A percentile compares a stretch with the other conserved stretches of the same genome.
These are phyloP conservation scores for Gonioctena quinquepunctata DNA, from an alignment of 1,140 invertebrate species.

Conservation along the genomic window DNA sequence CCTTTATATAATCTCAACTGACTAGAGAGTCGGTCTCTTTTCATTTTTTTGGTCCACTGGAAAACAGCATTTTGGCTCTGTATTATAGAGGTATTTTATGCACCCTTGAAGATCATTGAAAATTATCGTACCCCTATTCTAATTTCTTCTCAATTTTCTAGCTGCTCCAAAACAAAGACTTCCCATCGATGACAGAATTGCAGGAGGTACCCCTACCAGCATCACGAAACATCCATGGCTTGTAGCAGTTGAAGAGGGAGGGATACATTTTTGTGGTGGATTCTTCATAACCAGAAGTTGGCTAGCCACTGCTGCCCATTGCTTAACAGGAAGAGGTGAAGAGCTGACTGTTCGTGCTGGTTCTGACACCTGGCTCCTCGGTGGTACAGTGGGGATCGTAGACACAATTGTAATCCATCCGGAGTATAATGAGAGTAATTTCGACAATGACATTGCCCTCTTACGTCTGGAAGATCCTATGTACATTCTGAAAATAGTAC, in stretches of 20 bases:
- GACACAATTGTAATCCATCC: conserved; percentile 27
- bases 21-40: no score
- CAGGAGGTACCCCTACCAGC: conserved; percentile 56
- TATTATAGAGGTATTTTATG: conserved; percentile 60
- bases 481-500: no score
- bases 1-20: no score
- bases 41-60: no score
- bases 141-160: no score
- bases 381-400: neutral
- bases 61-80: no score
- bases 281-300: conserved; percentile 17
- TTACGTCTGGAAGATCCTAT: conserved; percentile 31
- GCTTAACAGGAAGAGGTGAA: neutral
- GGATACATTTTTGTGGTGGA: conserved; percentile 27
- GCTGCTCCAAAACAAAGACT: no score
- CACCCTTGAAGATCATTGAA: no score
- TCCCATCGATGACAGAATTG: no score
- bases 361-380: neutral
- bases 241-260: conserved; percentile 55
- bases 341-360: neutral
- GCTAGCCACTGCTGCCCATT: conserved; percentile 23
- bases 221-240: conserved; percentile 61
- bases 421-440: conserved; percentile 40
- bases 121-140: no score
- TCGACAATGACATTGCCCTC: conserved; percentile 52